Evolutionary conservation across 2,797 vertebrate species (phyloP), one percentile per base, ranked within the genome.

Genomic region (Buphagus erythrorhynchus): DNA sequence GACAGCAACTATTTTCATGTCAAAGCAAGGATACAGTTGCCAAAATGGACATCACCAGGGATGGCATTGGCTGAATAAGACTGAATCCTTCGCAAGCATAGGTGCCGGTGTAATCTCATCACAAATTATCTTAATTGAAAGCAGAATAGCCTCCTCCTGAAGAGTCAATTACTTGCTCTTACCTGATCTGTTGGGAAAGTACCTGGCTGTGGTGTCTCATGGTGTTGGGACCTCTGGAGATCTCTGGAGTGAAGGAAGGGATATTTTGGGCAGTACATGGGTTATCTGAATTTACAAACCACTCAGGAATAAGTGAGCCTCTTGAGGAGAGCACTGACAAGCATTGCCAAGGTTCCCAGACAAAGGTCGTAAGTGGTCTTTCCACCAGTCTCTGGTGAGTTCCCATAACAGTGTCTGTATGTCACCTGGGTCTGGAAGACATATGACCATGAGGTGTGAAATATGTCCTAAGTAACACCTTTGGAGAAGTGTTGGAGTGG

Each of bases 41-140:
- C 29, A 46, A 82, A 88, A 86, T 33, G 61, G 65, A 68, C 72
- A 68, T 54, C 42, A n/a, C 14, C 16, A 51, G 31, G 22, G 67
- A 76, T 48, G 24, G 12, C 33, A 63, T 95, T 48, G 55, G 51
- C 40, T 92, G 73, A 88, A 63, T 75, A 91, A 78, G 28, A 33
- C 33, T 59, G 58, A 86, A 63, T 76, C 6, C 36, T 84, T 84
- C 51, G 38, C 36, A 59, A 40, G 9, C 46, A 38, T 26, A 82
- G 80, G 62, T 4, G 0, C 51, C 86, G 45, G 26, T 19, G 51
- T 90, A 93, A 93, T 69, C 71, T 81, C 83, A 67, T 93, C 51
- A 73, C 28, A 81, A 95, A 94, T 86, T 90, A 94, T 77, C 54
- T 88, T 96, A 95, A 92, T 55, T 93, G 83, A 79, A 93, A 82